Base-by-base conservation (phyloP, 2,113 vertebrate genomes). In the Coryphaenoides rupestris region DNA sequence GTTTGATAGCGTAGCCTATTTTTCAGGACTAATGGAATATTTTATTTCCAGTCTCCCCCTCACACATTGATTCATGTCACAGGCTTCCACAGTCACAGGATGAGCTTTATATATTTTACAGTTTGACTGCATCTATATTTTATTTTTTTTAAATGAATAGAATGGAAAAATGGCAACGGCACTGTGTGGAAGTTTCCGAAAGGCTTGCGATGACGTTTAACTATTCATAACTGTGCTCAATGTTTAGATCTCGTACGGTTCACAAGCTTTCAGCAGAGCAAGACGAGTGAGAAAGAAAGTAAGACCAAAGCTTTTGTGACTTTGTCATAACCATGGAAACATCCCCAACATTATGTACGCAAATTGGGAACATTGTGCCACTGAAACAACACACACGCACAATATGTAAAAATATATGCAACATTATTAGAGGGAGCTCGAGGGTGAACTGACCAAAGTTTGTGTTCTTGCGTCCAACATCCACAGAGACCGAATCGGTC, bases 341-440 rank as follows among this genome's bases (percentile, higher is more conserved):
- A 40, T 40, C 33, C 33, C 9, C 5, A 40, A 12, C 9, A 40
- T 10, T 40, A 12, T 40, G 6, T 40, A 40, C 9, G 33, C 33
- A 40, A 40, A 40, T 12, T 12, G 13, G 33, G 33, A 40, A 40
- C 7, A 40, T 6, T 40, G 33, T 40, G 33, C 33, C 33, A 40
- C 33, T 9, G 33, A 40, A 40, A 40, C 33, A 40, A 40, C 33
- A 40, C 33, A 40, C 33, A 40, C 24, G 24, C 24, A 26, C 33
- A 40, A 40, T 40, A 10, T 12, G 33, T 12, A 7, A 33, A 5
- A 33, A 33, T 10, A 33, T 5, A 33, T 7, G 28, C 2, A 40
- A 40, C 33, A 40, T 9, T 40, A 40, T 40, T 40, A 12, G 84
- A 78, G 65, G 62, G 71, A 81, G 80, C 78, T 52, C 5, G 49